These are phyloP conservation scores for Drosophila tsacasi DNA, from an alignment of 1,140 invertebrate genomes.

Conservation along the genomic window DNA sequence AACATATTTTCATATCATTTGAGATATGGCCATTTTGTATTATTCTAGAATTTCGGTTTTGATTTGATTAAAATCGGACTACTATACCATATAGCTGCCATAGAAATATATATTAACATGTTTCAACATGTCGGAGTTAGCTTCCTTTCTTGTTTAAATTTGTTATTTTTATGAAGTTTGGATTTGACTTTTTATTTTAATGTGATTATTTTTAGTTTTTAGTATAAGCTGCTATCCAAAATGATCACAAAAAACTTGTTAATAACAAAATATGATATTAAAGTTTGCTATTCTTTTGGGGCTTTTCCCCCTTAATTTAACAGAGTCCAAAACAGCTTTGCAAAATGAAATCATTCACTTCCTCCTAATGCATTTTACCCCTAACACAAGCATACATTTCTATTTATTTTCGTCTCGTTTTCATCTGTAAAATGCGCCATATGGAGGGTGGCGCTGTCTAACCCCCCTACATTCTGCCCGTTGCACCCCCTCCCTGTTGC, in stretches of 20 bases:
- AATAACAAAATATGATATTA: background rate
- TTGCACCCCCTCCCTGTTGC: slow-evolving; percentile 1
- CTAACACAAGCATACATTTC: slow-evolving; percentile 22
- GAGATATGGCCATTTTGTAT: no score
- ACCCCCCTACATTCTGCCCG: slow-evolving; percentile 1
- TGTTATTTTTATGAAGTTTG: background rate
- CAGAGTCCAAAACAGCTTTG: background rate
- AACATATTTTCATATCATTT: no score
- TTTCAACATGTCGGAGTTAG: no score
- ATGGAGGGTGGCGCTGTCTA: slow-evolving; percentile 24
- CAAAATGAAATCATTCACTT: slow-evolving; percentile 21
- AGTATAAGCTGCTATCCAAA: background rate
- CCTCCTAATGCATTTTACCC: slow-evolving; percentile 31
- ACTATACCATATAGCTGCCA: no score
- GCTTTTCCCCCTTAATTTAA: background rate
- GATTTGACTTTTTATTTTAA: background rate
- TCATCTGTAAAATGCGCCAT: slow-evolving; percentile 46
- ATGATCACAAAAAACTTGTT: background rate
- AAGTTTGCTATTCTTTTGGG: background rate
- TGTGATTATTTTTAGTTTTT: no score
- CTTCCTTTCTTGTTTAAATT: background rate
- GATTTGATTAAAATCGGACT: no score
- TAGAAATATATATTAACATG: no score
- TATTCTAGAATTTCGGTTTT: no score
- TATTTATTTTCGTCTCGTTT: slow-evolving; percentile 55